Evolutionary conservation across 2,113 vertebrate species (phyloP).

Genomic region (Chamaea fasciata): DNA sequence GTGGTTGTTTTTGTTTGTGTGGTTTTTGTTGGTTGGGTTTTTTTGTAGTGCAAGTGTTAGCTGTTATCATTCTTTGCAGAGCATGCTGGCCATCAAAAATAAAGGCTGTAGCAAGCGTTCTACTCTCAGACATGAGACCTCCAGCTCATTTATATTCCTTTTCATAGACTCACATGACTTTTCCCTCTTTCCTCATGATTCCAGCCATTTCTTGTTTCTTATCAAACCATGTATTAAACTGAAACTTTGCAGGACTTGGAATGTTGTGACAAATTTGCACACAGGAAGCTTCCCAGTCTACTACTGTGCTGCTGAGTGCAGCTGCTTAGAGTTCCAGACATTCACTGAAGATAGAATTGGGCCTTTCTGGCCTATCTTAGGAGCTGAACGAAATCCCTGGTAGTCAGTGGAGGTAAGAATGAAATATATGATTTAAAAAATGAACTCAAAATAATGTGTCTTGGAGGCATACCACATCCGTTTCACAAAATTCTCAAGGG

Average conservation of each 20-base stretch:
- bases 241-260: not conserved
- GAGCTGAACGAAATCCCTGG: not conserved
- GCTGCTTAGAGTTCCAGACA: not conserved
- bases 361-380: not conserved
- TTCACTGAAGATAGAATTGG: not conserved
- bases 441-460: not conserved
- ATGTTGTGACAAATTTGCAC: not conserved
- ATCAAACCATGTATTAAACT: not conserved
- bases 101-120: not conserved
- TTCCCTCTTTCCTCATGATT: not conserved
- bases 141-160: not conserved
- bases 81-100: not conserved
- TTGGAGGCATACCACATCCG: not conserved
- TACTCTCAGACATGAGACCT: not conserved
- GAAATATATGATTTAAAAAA: not conserved
- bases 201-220: not conserved
- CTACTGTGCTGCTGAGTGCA: not conserved
- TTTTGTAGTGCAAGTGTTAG: not conserved
- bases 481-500: not conserved
- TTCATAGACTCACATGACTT: not conserved
- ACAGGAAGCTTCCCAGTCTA: not conserved
- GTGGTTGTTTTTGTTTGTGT: too few relatives aligned
- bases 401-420: not conserved
- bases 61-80: not conserved
- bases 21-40: not conserved